Conservation (phyloP, 2,797 vertebrate genomes). For the Amniataba percoides region DNA sequence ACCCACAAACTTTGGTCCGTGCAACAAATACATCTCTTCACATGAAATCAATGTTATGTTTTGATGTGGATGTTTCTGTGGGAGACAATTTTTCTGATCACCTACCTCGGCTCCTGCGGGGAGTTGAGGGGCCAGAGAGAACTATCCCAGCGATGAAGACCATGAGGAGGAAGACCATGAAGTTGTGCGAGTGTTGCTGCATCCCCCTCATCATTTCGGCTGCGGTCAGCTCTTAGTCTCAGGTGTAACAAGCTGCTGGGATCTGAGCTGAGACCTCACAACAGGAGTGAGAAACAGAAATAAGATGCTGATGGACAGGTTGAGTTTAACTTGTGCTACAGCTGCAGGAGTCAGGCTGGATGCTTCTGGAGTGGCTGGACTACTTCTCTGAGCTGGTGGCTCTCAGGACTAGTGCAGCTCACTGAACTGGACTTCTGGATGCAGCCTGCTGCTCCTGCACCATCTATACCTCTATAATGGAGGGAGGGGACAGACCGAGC, state of each 20-base stretch:
- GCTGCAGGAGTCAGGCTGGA: conserved; percentile 44
- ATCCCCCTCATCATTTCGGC: conserved; percentile 53
- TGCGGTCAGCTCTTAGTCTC: conserved; percentile 29
- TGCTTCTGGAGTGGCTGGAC: conserved; percentile 64
- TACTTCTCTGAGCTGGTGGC: conserved; percentile 69
- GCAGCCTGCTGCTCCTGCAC: conserved; percentile 71
- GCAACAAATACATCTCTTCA: conserved; percentile 11
- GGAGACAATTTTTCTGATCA: conserved; percentile 18
- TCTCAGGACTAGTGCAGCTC: conserved; percentile 75
- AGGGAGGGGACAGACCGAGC: conserved; percentile 77
- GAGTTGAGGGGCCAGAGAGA: conserved; percentile 62
- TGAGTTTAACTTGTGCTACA: conserved; percentile 27
- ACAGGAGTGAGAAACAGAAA: conserved; percentile 29
- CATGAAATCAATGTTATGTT: not conserved
- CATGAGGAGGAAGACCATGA: conserved; percentile 67
- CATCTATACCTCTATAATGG: conserved; percentile 80
- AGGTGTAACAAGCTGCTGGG: conserved; percentile 44
- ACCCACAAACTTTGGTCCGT: not conserved
- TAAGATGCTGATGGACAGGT: not conserved
- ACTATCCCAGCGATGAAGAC: conserved; percentile 74
- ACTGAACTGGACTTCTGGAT: conserved; percentile 70
- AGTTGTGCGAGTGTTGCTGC: conserved; percentile 61
- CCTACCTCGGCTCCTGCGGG: conserved; percentile 81
- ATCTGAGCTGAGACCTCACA: conserved; percentile 23
- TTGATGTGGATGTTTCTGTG: not conserved